Evolutionary conservation across 2,888 invertebrate species (phyloP).

Genomic region (Chrysina gloriosa): DNA sequence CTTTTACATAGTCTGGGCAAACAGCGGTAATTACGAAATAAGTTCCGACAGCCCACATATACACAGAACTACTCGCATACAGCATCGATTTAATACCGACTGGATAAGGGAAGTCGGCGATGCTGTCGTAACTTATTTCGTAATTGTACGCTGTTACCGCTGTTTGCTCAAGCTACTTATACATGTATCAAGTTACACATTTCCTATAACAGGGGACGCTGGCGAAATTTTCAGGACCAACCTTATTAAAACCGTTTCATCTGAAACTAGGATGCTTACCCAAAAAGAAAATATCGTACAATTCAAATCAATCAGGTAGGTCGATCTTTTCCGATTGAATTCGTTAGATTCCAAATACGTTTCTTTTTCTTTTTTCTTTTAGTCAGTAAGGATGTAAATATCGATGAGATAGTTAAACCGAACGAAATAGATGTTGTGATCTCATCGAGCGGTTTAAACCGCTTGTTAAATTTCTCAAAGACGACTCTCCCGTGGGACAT

Average conservation of each 20-base stretch:
- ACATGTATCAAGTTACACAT: not conserved
- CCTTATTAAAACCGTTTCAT: conserved; percentile 39
- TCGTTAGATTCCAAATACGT: not conserved
- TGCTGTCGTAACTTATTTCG: too few species aligned
- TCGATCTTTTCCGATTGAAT: not conserved
- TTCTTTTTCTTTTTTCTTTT: conserved; percentile 41
- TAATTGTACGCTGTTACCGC: too few species aligned
- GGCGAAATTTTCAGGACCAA: conserved; percentile 46
- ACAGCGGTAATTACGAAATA: too few species aligned
- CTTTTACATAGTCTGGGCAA: too few species aligned
- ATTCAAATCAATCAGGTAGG: conserved; percentile 50
- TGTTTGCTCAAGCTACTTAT: too few species aligned
- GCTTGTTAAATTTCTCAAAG: conserved; percentile 57
- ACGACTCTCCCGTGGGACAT: conserved; percentile 55
- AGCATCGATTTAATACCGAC: too few species aligned
- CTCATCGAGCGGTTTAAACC: conserved; percentile 57
- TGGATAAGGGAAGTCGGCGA: too few species aligned
- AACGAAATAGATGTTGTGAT: conserved; percentile 56
- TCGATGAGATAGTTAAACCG: conserved; percentile 50
- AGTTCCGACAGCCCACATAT: too few species aligned
- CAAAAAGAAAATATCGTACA: not conserved
- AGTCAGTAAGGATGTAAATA: conserved; percentile 58
- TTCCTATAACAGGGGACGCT: conserved; percentile 46
- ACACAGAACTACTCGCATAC: too few species aligned
- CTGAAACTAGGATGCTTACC: conserved; percentile 40